These are phyloP conservation scores for Lanius collurio DNA, from an alignment of 2,113 vertebrate genomes.

Conservation along the genomic window DNA sequence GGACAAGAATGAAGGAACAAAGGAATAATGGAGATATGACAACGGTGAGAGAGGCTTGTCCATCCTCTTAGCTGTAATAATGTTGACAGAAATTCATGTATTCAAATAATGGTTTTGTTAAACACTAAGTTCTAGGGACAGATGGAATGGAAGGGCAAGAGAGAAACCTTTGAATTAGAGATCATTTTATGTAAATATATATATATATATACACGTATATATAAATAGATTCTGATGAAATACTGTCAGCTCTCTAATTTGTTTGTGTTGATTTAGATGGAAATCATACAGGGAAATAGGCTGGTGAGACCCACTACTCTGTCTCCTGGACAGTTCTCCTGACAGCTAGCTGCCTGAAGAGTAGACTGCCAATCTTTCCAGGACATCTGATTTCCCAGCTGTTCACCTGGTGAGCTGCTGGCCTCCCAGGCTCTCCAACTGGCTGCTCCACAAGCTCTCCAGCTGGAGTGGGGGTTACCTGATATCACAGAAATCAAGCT, in stretches of 20 bases:
- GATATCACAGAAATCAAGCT: neutral
- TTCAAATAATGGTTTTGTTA: neutral
- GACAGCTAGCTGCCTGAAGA: neutral
- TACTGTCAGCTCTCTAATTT: neutral
- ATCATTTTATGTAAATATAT: too few relatives aligned
- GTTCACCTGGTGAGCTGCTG: constrained; percentile 35
- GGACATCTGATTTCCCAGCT: constrained; percentile 48
- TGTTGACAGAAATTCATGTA: neutral
- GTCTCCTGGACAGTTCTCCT: neutral
- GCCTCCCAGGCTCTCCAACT: neutral
- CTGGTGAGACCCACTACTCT: neutral
- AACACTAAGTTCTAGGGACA: neutral
- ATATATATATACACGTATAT: too few relatives aligned
- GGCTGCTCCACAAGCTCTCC: neutral
- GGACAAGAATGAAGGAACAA: neutral
- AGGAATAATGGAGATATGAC: neutral
- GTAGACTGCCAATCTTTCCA: neutral
- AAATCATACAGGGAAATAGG: neutral
- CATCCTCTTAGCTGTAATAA: neutral
- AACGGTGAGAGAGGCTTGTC: neutral
- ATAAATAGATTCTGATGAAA: neutral
- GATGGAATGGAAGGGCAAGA: neutral
- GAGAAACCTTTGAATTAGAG: neutral
- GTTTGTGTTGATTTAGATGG: neutral
- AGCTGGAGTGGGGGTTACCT: neutral